A percentile compares a stretch with the other conserved stretches of the same genome.
Evolutionary conservation across 2,888 invertebrate species (phyloP).

Genomic region (Eledona agricola): DNA sequence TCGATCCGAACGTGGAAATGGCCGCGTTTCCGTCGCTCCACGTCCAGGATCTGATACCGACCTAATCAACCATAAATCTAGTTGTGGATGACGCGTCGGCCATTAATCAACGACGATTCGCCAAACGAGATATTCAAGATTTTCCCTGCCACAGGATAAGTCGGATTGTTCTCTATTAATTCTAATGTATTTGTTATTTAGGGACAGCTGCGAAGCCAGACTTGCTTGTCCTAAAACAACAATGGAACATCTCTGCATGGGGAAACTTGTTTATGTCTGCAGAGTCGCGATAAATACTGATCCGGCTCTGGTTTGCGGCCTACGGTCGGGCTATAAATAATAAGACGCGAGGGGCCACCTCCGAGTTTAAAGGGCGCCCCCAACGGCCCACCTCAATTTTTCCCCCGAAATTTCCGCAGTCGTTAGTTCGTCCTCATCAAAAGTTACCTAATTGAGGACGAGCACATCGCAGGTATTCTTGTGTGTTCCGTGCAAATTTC

Average conservation of each 20-base stretch:
- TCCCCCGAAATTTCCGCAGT: too few relatives aligned
- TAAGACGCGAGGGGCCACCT: slow-evolving; percentile 31
- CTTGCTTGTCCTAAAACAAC: slow-evolving; percentile 36
- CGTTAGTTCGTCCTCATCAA: too few relatives aligned
- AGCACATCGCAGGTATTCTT: slow-evolving; percentile 9
- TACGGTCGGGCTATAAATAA: slow-evolving; percentile 31
- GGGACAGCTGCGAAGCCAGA: slow-evolving; percentile 42
- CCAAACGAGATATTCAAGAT: slow-evolving; percentile 20
- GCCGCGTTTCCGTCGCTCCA: slow-evolving; percentile 18
- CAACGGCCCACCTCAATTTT: slow-evolving; percentile 17
- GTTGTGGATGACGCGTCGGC: slow-evolving; percentile 8
- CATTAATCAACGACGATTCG: slow-evolving; percentile 20
- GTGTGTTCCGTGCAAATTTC: slow-evolving; percentile 22
- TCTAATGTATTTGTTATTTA: slow-evolving; percentile 44
- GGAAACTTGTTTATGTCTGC: slow-evolving; percentile 38
- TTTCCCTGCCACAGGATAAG: slow-evolving; percentile 16
- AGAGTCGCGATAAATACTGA: slow-evolving; percentile 33
- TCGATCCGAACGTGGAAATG: slow-evolving; percentile 19
- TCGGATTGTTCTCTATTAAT: slow-evolving; percentile 32
- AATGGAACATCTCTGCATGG: slow-evolving; percentile 37
- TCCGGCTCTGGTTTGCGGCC: slow-evolving; percentile 30
- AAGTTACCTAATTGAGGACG: too few relatives aligned
- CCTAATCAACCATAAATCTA: slow-evolving; percentile 24
- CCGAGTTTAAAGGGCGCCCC: slow-evolving; percentile 22
- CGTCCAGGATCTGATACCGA: slow-evolving; percentile 17